Conservation (phyloP, 2,797 vertebrate species). For the Urocyon cinereoargenteus region DNA sequence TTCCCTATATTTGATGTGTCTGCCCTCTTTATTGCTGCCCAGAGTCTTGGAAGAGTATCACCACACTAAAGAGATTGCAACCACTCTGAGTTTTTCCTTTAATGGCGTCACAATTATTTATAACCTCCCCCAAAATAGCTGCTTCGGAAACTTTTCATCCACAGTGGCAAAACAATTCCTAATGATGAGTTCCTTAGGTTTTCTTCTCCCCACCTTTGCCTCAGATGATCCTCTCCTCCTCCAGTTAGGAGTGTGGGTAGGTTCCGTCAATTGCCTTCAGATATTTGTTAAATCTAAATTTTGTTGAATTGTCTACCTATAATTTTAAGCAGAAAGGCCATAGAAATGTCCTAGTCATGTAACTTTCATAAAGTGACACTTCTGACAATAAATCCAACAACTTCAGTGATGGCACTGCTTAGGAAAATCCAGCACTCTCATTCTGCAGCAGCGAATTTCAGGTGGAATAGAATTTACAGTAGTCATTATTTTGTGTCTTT, state of each 20-base stretch:
- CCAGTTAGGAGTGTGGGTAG: not conserved
- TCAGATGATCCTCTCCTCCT: not conserved
- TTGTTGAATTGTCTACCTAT: not conserved
- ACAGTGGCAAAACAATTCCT: not conserved
- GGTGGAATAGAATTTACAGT: not conserved
- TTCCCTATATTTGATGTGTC: not conserved
- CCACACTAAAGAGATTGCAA: not conserved
- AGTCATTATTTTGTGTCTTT: not conserved
- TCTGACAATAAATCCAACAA: not conserved
- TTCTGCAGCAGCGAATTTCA: not conserved
- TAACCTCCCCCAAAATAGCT: not conserved
- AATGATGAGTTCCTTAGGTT: not conserved
- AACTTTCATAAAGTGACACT: conserved; percentile 16
- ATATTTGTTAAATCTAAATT: conserved; percentile 16
- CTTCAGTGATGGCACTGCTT: not conserved
- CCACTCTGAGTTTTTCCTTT: not conserved
- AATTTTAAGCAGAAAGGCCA: not conserved
- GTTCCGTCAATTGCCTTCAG: not conserved
- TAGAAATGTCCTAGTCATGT: not conserved
- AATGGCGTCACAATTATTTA: not conserved
- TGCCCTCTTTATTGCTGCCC: not conserved
- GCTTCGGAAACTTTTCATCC: not conserved
- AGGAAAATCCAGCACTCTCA: not conserved
- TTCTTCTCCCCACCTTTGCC: not conserved
- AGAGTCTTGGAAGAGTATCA: not conserved